phyloP scores from a whole-genome alignment of 2,797 vertebrate genomes.

The Malurus splendens region DNA sequence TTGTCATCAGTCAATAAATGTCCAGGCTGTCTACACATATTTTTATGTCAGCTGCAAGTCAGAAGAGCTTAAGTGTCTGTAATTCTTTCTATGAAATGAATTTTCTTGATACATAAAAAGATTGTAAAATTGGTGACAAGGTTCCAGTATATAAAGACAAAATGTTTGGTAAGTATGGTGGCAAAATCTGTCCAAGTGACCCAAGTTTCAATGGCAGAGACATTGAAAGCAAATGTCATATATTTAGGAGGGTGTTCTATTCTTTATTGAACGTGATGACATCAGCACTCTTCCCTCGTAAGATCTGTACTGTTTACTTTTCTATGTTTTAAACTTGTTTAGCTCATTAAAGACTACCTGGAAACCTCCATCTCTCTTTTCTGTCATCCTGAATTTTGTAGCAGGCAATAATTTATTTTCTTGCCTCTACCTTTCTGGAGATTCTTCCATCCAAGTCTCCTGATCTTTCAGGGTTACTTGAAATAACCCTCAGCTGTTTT shows the following conservation, averaged over 20 bases:
- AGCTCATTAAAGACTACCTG: not conserved
- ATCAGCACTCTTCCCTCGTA: not conserved
- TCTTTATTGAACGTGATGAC: not conserved
- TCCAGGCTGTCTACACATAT: not conserved
- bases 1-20: not conserved
- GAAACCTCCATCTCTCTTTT: not conserved
- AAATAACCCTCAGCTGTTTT: constrained; percentile 63
- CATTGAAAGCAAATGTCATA: not conserved
- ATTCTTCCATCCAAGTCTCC: constrained; percentile 22
- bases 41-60: not conserved
- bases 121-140: not conserved
- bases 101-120: not conserved
- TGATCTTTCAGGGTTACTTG: constrained; percentile 50
- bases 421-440: constrained; percentile 32
- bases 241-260: not conserved
- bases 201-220: not conserved
- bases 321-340: not conserved
- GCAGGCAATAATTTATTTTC: not conserved
- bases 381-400: not conserved
- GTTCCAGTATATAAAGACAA: not conserved
- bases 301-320: not conserved
- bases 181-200: not conserved
- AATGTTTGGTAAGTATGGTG: not conserved
- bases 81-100: not conserved
- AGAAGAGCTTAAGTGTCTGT: not conserved